These are phyloP conservation scores for Cynodonichthys magdalenae DNA, from an alignment of 2,797 vertebrate genomes.

Conservation along the genomic window DNA sequence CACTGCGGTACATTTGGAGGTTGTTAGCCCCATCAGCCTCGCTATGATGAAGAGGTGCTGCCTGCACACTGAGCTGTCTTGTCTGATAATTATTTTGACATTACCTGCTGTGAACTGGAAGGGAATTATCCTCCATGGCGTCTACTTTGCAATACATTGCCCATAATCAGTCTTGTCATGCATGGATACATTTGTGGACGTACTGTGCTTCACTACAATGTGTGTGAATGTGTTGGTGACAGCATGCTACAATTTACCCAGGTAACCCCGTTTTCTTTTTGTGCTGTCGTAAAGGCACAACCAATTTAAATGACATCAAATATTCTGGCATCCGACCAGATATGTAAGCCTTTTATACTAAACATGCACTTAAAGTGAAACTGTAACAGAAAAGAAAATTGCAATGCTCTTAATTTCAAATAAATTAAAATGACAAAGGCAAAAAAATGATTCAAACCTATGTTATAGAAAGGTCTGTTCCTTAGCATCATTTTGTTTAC, in stretches of 20 bases:
- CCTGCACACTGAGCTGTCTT: constrained; percentile 76
- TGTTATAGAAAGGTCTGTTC: neutral
- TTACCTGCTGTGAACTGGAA: constrained; percentile 70
- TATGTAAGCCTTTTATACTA: too few relatives aligned
- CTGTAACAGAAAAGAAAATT: too few relatives aligned
- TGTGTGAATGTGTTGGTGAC: constrained; percentile 5
- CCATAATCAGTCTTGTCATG: constrained; percentile 69
- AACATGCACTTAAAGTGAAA: too few relatives aligned
- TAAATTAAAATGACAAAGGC: too few relatives aligned
- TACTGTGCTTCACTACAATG: neutral
- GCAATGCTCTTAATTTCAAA: too few relatives aligned
- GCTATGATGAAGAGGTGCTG: constrained; percentile 72
- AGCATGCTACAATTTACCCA: constrained; percentile 11
- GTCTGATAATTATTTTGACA: constrained; percentile 82
- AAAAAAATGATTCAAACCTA: too few relatives aligned
- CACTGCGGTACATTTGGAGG: constrained; percentile 29
- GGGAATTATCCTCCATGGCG: constrained; percentile 69
- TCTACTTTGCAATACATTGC: constrained; percentile 67
- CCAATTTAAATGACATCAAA: too few relatives aligned
- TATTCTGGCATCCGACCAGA: neutral
- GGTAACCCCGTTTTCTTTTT: neutral
- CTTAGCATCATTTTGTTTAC: neutral
- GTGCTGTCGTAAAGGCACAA: neutral
- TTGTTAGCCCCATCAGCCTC: constrained; percentile 52
- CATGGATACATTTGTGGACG: constrained; percentile 24